Base-by-base conservation (phyloP, 2,113 vertebrate genomes). In the Xenopus tropicalis region DNA sequence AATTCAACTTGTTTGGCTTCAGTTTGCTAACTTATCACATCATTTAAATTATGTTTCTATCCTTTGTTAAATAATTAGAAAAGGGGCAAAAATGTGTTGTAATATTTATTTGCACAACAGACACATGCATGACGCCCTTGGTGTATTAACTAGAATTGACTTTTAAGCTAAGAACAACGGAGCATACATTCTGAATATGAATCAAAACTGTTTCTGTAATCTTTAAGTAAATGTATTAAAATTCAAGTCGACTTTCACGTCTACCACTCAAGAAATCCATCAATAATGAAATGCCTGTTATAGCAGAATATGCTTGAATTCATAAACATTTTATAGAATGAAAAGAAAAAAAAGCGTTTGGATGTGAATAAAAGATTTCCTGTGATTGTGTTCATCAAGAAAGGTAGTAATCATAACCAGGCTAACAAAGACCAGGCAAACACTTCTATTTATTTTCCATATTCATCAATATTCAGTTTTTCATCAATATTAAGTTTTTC, bases 311-410 rank as follows among this genome's bases (percentile, higher is more conserved):
- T 42, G 63, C 64, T 67, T 59, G 44, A 48, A 74, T 74, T 74
- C 72, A 74, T 74, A 66, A 74, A 74, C 64, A 74, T 74, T 74
- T 74, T 74, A 74, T 74, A 66, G 66, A 75, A 66, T 67, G 59
- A 54, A 69, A 75, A 62, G 58, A 59, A 61, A 75, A 69, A 52
- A 61, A 68, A 69, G 66, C 44, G 62, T 69, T 75, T 62, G 43
- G 46, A 75, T 69, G 65, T 61, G 44, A 75, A 69, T 75, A 75
- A 68, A 61, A 67, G 43, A 69, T 75, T 68, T 68, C 58, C 7
- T 69, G 56, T 22, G 72, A 62, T 75, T 75, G 58, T 69, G 57
- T 75, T 69, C 66, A 54, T 69, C 23, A 52, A 44, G 57, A 69
- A 19, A 75, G 44, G 22, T 58, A 44, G 44, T 43, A 51, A 42